Conservation (phyloP, 2,888 invertebrate species). For the Lordiphosa fenestrarum region DNA sequence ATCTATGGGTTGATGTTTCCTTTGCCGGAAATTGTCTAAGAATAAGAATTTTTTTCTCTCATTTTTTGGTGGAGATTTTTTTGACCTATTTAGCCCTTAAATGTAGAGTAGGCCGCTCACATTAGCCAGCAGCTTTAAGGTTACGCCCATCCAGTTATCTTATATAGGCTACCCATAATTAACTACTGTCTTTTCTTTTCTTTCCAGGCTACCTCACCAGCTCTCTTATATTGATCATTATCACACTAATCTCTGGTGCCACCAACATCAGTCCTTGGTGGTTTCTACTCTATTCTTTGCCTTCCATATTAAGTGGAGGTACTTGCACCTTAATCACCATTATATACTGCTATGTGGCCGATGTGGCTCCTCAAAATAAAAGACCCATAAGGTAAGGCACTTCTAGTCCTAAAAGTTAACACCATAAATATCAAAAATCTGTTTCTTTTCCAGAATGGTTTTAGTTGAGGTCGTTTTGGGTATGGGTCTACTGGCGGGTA, state of each 20-base stretch:
- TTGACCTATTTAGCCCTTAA: no score
- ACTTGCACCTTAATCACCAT: constrained; percentile 84
- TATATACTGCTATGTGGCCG: constrained; percentile 85
- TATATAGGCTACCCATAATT: no score
- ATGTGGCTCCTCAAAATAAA: constrained; percentile 83
- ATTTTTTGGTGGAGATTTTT: no score
- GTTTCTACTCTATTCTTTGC: constrained; percentile 82
- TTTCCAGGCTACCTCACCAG: constrained; percentile 73
- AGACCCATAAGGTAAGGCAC: constrained; percentile 71
- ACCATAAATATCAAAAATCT: background rate
- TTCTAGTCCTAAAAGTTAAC: background rate
- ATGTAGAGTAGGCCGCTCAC: no score
- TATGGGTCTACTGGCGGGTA: constrained; percentile 84
- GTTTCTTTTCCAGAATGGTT: constrained; percentile 82
- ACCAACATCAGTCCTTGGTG: constrained; percentile 77
- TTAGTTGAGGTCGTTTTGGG: constrained; percentile 83
- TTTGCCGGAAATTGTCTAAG: no score
- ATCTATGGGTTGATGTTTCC: no score
- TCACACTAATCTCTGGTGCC: constrained; percentile 63
- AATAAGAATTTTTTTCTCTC: no score
- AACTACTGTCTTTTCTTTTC: background rate
- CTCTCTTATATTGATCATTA: constrained; percentile 56
- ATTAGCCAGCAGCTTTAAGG: no score
- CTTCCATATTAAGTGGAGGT: constrained; percentile 84
- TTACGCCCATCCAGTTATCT: no score